Percentiles rank a stretch among this genome's conserved stretches.
phyloP scores from a whole-genome alignment of 2,888 invertebrate species.

The Acleris cristana region DNA sequence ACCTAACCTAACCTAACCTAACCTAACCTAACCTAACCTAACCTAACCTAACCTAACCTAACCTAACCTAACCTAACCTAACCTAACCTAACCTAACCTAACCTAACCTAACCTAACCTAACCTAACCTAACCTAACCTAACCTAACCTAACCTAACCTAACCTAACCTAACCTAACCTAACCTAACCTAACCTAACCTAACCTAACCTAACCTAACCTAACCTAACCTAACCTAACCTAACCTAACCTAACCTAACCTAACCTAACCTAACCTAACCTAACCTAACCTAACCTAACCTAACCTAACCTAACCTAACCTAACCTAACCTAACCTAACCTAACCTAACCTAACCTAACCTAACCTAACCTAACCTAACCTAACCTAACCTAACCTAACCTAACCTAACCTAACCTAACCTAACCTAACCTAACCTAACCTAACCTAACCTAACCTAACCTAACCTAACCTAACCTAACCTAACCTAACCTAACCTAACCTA shows the following conservation, averaged over 20 bases:
- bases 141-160: slow-evolving; percentile 11
- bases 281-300: slow-evolving; percentile 11
- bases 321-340: slow-evolving; percentile 8
- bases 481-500: slow-evolving; percentile 28
- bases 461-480: slow-evolving; percentile 33
- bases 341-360: slow-evolving; percentile 11
- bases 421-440: slow-evolving; percentile 11
- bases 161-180: slow-evolving; percentile 8
- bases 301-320: slow-evolving; percentile 11
- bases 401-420: slow-evolving; percentile 11
- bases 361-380: slow-evolving; percentile 11
- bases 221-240: slow-evolving; percentile 11
- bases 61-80: slow-evolving; percentile 11
- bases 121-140: slow-evolving; percentile 11
- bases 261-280: slow-evolving; percentile 11
- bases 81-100: slow-evolving; percentile 11
- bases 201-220: slow-evolving; percentile 11
- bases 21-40: slow-evolving; percentile 11
- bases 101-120: slow-evolving; percentile 9
- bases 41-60: slow-evolving; percentile 11
- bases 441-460: slow-evolving; percentile 20
- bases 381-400: slow-evolving; percentile 11
- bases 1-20: slow-evolving; percentile 11
- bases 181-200: slow-evolving; percentile 11
- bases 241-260: slow-evolving; percentile 11